Conservation (phyloP, 2,113 vertebrate genomes). For the Lepidothrix coronata region DNA sequence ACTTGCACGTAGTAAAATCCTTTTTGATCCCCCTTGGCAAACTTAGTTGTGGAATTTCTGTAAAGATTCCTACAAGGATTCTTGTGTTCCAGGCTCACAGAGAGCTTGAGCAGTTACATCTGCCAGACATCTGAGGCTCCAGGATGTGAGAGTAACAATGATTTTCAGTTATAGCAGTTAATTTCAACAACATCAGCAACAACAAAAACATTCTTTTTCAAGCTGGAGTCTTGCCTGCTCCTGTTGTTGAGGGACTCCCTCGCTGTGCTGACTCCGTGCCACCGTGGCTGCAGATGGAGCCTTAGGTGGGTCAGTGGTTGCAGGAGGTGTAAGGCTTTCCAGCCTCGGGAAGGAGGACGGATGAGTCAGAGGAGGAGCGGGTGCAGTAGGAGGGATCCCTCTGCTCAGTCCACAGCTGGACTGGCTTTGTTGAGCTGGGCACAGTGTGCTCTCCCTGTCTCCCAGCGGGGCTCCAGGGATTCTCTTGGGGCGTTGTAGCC, state of each 20-base stretch:
- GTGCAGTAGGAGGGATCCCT: neutral
- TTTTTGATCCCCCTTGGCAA: constrained; percentile 12
- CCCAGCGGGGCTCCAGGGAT: neutral
- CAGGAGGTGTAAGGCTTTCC: neutral
- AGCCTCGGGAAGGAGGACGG: neutral
- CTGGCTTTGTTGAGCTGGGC: neutral
- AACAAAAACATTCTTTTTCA: neutral
- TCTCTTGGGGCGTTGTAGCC: neutral
- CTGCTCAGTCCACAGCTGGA: neutral
- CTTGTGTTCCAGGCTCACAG: constrained; percentile 3
- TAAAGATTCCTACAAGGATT: constrained; percentile 46
- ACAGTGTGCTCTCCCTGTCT: neutral
- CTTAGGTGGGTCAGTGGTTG: constrained; percentile 19
- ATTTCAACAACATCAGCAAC: neutral
- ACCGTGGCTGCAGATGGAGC: neutral
- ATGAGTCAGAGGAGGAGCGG: constrained; percentile 4
- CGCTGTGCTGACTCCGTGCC: neutral
- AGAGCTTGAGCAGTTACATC: constrained; percentile 31
- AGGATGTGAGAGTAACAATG: constrained; percentile 23
- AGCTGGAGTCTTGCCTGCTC: neutral
- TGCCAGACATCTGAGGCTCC: constrained; percentile 41
- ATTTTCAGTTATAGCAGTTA: constrained; percentile 7
- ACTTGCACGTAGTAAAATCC: neutral
- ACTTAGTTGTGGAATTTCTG: constrained; percentile 21
- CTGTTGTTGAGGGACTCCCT: neutral